These are phyloP conservation scores for Microcebus ravelobensis DNA, from an alignment of 2,113 vertebrate species.

Conservation along the genomic window DNA sequence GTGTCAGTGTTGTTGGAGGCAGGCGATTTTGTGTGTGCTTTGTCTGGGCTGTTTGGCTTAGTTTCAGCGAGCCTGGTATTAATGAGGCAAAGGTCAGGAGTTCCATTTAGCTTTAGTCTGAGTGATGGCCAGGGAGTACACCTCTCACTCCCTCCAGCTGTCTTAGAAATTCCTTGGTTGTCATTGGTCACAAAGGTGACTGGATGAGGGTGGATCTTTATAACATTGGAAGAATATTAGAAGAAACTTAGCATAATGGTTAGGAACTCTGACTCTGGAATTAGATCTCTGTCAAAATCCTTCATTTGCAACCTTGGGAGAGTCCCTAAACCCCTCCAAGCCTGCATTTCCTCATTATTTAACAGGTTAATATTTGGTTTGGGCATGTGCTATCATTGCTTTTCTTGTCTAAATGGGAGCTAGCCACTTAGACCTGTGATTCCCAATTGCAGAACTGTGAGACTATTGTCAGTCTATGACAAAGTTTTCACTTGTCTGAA, in stretches of 20 bases:
- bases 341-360: constrained; percentile 41
- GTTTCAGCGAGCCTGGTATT: constrained; percentile 72
- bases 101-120: constrained; percentile 67
- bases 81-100: constrained; percentile 76
- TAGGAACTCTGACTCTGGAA: constrained; percentile 25
- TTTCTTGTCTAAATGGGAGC: constrained; percentile 33
- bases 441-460: neutral
- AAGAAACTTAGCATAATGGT: constrained; percentile 47
- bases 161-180: constrained; percentile 67
- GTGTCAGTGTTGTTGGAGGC: neutral
- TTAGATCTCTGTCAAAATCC: constrained; percentile 40
- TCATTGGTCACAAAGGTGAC: constrained; percentile 68
- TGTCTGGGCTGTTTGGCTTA: constrained; percentile 69
- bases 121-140: constrained; percentile 47
- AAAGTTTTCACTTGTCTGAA: constrained; percentile 41
- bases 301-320: neutral
- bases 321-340: neutral
- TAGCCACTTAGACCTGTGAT: neutral
- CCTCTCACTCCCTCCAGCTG: constrained; percentile 61
- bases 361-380: constrained; percentile 54
- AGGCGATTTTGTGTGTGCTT: constrained; percentile 57
- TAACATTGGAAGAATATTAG: constrained; percentile 43
- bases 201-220: neutral
- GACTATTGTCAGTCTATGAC: neutral
- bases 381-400: constrained; percentile 2